A percentile compares a stretch with the other conserved stretches of the same genome.
Conservation (phyloP, 2,113 vertebrate species). For the Felis chaus region DNA sequence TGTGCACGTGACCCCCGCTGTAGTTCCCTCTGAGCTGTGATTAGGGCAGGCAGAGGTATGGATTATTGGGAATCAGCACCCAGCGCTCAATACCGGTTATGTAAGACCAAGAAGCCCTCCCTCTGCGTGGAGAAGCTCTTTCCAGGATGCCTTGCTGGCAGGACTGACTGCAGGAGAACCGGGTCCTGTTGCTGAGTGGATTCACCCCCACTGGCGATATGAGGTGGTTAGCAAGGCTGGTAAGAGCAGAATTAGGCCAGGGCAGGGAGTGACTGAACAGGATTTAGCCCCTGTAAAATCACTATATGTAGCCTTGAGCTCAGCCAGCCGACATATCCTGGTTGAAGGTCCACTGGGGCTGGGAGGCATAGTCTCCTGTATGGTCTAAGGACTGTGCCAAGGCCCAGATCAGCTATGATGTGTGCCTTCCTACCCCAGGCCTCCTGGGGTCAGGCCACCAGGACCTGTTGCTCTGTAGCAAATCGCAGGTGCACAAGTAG, state of each 20-base stretch:
- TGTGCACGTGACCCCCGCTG: slow-evolving; percentile 5
- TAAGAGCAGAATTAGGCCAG: neutral
- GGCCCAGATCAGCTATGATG: neutral
- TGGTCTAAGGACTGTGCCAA: neutral
- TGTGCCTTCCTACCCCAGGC: neutral
- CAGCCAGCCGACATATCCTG: neutral
- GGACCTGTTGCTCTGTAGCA: neutral
- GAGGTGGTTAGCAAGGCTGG: neutral
- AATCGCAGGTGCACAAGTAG: neutral
- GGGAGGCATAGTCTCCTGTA: neutral
- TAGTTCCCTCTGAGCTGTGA: neutral
- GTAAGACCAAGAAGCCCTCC: neutral
- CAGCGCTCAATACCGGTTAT: neutral
- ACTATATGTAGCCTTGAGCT: neutral
- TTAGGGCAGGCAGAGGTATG: neutral
- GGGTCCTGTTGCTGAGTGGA: neutral
- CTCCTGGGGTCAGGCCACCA: neutral
- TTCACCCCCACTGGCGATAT: neutral
- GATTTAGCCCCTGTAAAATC: neutral
- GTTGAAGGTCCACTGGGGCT: neutral
- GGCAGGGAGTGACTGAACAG: neutral
- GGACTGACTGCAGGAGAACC: neutral
- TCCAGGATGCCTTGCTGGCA: neutral
- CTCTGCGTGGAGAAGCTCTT: neutral
- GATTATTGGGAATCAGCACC: neutral